Base-by-base conservation (phyloP, 2,888 invertebrate species). In the Ichneumoninae sp. region DNA sequence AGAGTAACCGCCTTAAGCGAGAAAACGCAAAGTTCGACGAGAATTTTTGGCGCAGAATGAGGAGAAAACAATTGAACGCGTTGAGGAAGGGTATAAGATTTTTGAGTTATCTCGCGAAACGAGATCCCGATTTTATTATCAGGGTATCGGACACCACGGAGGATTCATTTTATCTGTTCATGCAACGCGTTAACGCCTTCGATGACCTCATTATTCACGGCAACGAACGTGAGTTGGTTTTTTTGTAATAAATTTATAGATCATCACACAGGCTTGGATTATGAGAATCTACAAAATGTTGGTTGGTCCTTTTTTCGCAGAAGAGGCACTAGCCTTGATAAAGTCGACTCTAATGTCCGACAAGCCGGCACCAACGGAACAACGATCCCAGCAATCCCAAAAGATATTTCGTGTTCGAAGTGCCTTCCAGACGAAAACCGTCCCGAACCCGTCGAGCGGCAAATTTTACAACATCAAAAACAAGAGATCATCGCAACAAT, bases 51-150 rank as follows among this genome's bases (percentile, higher is more conserved):
- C 26, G 76, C 4, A 75, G 70, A 13, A 66, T 91, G 6, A 88
- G 85, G 81, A 88, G 81, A 6, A 86, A 85, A 26, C 93, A 92
- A 82, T 84, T 88, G 7, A 88, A 86, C 54, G 87, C 90, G 30
- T 66, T 93, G 26, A 88, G 87, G 81, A 89, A 88, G 52, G 93
- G 93, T 36, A 91, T 93, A 6, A 87, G 87, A 83, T 91, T 94
- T 78, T 81, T 93, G 33, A 90, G 90, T 70, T 91, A 90, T 76
- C 85, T 93, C 13, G 89, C 90, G 1, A 92, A 90, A 75, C 88
- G 90, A 65, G 92, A 93, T 86, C 89, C 91, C 5, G 90, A 91
- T 74, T 91, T 91, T 83, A 89, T 92, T 10, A 89, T 89, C 60
- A 89, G 90, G 73, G 83, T 88, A n/a, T 87, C 90, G 1, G 91